Evolutionary conservation across 2,888 invertebrate species (phyloP), one percentile per base, ranked within the genome.

Genomic region (Alloscopus bannaensis): DNA sequence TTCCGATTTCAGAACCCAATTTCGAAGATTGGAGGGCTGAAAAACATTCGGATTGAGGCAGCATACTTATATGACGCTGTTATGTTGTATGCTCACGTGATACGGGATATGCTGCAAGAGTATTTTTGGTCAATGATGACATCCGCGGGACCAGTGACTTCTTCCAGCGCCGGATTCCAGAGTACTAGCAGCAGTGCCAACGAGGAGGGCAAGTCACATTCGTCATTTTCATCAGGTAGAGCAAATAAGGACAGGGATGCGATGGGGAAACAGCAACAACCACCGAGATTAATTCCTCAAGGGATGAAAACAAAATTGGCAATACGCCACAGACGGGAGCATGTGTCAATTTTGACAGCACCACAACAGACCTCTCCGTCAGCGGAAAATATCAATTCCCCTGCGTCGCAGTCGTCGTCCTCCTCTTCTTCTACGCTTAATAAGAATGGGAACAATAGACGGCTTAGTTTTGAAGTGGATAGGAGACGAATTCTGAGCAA

Each of bases 51-150:
- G 55, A 83, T 86, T 55, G 93, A 94, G 88, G 96, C 95, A 0
- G 93, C 94, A 0, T 94, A 95, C 87, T 90, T 95, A 0, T 96
- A 95, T 88, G 96, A 97, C 87, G 95, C 95, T 0, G 94, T 97
- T 2, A 92, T 93, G 87, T 91, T 97, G 70, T 97, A 96, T 89
- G 96, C 96, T 0, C 66, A 75, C 20, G 75, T 75, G 65, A 75
- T 75, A 42, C 36, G 59, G 26, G 75, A 75, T 24, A 75, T 75
- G 18, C 18, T 75, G 11, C 45, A 75, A 57, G 75, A 75, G 36
- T 75, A 75, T 75, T 75, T 29, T 87, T 88, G 26, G 84, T 90
- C n/a, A 73, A 83, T 18, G 84, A 86, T 20, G 87, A 57, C 75
- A 16, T 31, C 75, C 8, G 42, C 36, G 40, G 69, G 29, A 13